These are phyloP conservation scores for Phenganax marumi DNA, from an alignment of 92 coral and sea anemone species.

Conservation along the genomic window DNA sequence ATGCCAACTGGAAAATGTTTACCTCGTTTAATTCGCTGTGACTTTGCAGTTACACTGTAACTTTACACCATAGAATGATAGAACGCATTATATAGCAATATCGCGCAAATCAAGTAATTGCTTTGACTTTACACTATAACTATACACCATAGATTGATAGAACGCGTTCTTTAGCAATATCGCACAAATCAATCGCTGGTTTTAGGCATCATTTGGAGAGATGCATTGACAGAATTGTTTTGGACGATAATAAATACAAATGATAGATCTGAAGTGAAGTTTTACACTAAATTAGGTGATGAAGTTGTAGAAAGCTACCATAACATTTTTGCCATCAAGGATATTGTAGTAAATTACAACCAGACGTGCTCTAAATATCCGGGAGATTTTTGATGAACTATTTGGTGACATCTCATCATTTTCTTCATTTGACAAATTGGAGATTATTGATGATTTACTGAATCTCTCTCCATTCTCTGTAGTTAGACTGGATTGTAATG, in stretches of 20 bases:
- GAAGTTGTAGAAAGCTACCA: slow-evolving; percentile 13
- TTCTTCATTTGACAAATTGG: background rate
- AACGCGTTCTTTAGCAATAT: background rate
- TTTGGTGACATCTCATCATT: background rate
- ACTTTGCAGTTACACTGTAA: too few relatives aligned
- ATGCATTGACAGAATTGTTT: background rate
- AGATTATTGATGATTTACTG: background rate
- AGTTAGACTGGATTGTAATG: background rate
- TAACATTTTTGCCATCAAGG: slow-evolving; percentile 17
- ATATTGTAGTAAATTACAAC: slow-evolving; percentile 4
- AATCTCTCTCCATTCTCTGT: background rate
- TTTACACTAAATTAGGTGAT: background rate
- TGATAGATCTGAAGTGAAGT: background rate
- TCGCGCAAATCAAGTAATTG: too few relatives aligned
- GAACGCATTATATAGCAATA: background rate
- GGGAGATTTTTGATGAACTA: slow-evolving; percentile 8
- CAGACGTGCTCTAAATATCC: slow-evolving; percentile 1
- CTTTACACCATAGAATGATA: background rate
- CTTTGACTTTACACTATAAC: background rate
- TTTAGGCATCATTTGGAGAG: background rate
- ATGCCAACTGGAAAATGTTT: background rate
- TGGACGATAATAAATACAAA: background rate
- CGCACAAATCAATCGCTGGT: background rate
- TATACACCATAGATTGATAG: background rate
- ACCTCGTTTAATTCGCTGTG: background rate